Evolutionary conservation across 2,113 vertebrate species (phyloP).

Genomic region (Pleuronectes platessa): DNA sequence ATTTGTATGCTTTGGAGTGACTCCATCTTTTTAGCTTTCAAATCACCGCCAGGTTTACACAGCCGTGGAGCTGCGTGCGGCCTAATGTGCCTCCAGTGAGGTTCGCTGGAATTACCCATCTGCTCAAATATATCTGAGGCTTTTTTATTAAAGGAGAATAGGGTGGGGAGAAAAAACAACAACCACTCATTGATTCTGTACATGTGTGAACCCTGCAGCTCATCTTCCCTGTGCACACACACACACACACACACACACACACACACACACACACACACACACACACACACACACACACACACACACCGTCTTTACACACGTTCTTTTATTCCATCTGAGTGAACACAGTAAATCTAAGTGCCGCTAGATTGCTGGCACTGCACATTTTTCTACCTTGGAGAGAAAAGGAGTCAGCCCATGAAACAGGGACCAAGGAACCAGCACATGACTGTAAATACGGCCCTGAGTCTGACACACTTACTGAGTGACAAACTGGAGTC

Average conservation of each 20-base stretch:
- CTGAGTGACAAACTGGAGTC: slow-evolving; percentile 62
- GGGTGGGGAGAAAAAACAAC: slow-evolving; percentile 9
- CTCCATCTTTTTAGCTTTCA: slow-evolving; percentile 34
- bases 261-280: slow-evolving; percentile 44
- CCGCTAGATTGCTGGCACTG: slow-evolving; percentile 72
- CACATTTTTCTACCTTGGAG: slow-evolving; percentile 67
- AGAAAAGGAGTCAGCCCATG: slow-evolving; percentile 53
- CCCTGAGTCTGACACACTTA: slow-evolving; percentile 62
- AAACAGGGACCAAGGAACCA: slow-evolving; percentile 49
- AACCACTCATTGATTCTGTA: slow-evolving; percentile 61
- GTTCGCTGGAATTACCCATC: slow-evolving; percentile 35
- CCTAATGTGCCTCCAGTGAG: slow-evolving; percentile 31
- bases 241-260: too few relatives aligned
- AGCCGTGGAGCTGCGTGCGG: neutral
- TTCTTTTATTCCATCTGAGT: slow-evolving; percentile 76
- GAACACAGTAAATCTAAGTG: slow-evolving; percentile 82
- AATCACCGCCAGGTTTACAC: slow-evolving; percentile 13
- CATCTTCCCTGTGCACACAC: slow-evolving; percentile 48
- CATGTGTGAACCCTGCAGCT: slow-evolving; percentile 35
- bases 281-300: slow-evolving; percentile 44
- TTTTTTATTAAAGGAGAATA: slow-evolving; percentile 50
- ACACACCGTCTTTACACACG: slow-evolving; percentile 27
- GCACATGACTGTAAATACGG: slow-evolving; percentile 62
- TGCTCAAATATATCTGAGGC: slow-evolving; percentile 46
- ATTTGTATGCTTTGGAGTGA: slow-evolving; percentile 31